Evolutionary conservation across 2,113 vertebrate genomes (phyloP).

Genomic region (Antechinus flavipes): DNA sequence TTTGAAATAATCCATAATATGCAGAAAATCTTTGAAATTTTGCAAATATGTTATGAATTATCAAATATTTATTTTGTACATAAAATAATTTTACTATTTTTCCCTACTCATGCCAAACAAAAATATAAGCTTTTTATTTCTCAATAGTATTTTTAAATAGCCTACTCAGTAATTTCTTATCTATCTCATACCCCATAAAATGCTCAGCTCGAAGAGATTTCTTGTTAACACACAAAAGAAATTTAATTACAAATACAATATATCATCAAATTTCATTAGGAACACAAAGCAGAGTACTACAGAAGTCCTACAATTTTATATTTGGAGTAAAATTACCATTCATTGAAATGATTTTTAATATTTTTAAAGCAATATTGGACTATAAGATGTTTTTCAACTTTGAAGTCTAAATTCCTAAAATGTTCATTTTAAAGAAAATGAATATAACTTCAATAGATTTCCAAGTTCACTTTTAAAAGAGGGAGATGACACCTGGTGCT

Average conservation of each 20-base stretch:
- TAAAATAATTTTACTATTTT: neutral
- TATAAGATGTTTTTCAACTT: neutral
- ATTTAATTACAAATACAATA: neutral
- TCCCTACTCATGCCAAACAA: neutral
- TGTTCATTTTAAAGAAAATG: neutral
- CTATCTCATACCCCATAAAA: neutral
- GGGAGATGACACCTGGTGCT: neutral
- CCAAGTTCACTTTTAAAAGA: neutral
- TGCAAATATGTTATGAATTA: neutral
- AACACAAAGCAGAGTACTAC: neutral
- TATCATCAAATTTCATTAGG: neutral
- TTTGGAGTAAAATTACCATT: neutral
- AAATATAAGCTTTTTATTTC: neutral
- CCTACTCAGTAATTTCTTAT: neutral
- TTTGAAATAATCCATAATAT: neutral
- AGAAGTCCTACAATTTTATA: neutral
- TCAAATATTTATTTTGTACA: neutral
- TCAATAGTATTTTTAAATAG: neutral
- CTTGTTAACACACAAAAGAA: neutral
- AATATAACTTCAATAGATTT: neutral
- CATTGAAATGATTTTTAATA: neutral
- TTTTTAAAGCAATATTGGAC: neutral
- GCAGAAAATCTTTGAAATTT: neutral
- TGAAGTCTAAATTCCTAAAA: neutral
- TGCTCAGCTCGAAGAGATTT: neutral